Percentiles rank a stretch among this genome's conserved stretches.
Evolutionary conservation across 2,113 vertebrate genomes (phyloP).

Genomic region (Leucoraja erinaceus): DNA sequence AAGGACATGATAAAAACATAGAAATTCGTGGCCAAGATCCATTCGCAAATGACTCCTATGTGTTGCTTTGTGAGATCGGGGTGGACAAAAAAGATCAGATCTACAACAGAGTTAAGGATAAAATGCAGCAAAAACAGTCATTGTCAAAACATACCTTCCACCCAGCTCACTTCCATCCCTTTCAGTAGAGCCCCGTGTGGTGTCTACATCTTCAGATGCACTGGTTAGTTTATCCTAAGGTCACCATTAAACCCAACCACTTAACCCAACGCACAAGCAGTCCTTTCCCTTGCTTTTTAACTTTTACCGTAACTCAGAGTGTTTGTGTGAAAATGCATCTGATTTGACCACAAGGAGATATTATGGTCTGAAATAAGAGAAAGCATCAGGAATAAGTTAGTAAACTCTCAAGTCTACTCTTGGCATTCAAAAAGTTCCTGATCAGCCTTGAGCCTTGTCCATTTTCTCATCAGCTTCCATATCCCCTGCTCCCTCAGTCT

Average conservation of each 20-base stretch:
- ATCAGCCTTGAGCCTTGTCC: too few species aligned
- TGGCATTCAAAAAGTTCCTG: too few species aligned
- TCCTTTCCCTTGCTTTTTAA: too few species aligned
- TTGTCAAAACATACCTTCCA: background rate
- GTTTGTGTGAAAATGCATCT: background rate
- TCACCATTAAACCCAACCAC: too few species aligned
- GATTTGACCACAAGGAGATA: background rate
- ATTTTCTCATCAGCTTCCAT: too few species aligned
- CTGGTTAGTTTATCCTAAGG: background rate
- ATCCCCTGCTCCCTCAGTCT: too few species aligned
- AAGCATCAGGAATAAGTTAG: too few species aligned
- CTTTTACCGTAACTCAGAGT: background rate
- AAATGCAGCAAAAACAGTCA: background rate
- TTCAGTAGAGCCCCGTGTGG: background rate
- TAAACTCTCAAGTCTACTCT: too few species aligned
- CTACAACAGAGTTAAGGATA: background rate
- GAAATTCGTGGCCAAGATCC: slow-evolving; percentile 26
- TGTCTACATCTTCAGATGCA: background rate
- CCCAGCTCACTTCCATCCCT: background rate
- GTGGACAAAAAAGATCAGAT: background rate
- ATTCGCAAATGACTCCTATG: slow-evolving; percentile 21
- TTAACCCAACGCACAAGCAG: background rate
- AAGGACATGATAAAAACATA: background rate
- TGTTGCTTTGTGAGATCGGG: slow-evolving; percentile 3
- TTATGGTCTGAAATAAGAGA: too few species aligned